Evolutionary conservation across 2,888 invertebrate genomes (phyloP).

Genomic region (Ornithoptera alexandrae): DNA sequence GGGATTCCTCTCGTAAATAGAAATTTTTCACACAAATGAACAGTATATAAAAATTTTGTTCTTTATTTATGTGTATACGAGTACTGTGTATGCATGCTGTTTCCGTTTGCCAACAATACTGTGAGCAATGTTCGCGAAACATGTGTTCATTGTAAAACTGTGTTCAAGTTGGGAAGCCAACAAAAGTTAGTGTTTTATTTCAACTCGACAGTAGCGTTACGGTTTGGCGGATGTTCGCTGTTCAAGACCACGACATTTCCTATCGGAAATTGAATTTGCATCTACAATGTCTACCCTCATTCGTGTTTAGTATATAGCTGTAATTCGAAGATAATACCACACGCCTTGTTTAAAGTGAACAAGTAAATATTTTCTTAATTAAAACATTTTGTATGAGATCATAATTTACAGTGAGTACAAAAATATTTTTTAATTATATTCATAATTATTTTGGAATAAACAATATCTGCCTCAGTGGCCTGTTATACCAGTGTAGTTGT

Average conservation of each 20-base stretch:
- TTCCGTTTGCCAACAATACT: not conserved
- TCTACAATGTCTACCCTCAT: not conserved
- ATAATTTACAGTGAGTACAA: no score
- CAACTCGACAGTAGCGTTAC: slow-evolving; percentile 7
- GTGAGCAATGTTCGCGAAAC: slow-evolving; percentile 5
- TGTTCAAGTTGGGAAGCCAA: slow-evolving; percentile 2
- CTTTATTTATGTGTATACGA: not conserved
- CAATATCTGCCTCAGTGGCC: no score
- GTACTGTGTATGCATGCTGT: not conserved
- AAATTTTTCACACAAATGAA: no score
- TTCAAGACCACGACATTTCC: slow-evolving; percentile 12
- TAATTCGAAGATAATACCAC: not conserved
- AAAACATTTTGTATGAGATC: no score
- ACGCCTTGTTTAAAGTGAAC: not conserved
- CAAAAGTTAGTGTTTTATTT: slow-evolving; percentile 18
- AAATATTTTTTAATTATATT: no score
- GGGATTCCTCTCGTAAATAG: not conserved
- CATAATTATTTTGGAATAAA: no score
- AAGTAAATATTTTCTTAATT: not conserved
- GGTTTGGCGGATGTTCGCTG: slow-evolving; percentile 8
- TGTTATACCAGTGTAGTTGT: no score
- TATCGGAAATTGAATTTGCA: slow-evolving; percentile 15
- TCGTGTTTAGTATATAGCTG: not conserved
- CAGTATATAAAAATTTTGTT: not conserved
- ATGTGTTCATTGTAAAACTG: slow-evolving; percentile 13